phyloP scores from a whole-genome alignment of 2,113 vertebrate species.

The Oostethus manadensis region DNA sequence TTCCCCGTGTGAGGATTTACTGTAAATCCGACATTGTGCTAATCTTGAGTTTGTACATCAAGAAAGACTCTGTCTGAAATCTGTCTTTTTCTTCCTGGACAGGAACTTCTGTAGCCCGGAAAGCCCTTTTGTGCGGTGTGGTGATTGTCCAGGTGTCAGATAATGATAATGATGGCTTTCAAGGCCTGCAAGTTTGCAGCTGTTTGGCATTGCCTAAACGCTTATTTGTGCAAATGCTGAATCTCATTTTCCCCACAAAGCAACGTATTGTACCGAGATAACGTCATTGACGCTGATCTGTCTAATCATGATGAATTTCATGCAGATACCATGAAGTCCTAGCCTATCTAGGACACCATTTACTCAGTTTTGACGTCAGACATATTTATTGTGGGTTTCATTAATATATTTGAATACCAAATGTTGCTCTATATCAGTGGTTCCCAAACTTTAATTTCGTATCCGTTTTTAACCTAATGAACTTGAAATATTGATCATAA shows the following conservation, averaged over 20 bases:
- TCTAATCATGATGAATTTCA: background rate
- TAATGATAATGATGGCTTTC: background rate
- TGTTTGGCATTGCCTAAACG: background rate
- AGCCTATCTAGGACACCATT: no score
- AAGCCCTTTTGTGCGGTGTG: conserved; percentile 7
- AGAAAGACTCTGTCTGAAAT: background rate
- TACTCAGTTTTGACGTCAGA: no score
- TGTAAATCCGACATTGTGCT: no score
- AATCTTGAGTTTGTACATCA: conserved; percentile 13
- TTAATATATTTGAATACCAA: no score
- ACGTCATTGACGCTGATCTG: background rate
- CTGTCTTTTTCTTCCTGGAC: background rate
- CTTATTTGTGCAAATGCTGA: background rate
- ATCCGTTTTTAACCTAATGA: no score
- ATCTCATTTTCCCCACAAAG: conserved; percentile 3
- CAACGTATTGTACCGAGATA: background rate
- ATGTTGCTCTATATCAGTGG: no score
- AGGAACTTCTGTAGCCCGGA: background rate
- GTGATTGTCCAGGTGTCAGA: conserved; percentile 22
- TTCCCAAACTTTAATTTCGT: no score
- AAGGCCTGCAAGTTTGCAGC: conserved; percentile 3
- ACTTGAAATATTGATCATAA: no score
- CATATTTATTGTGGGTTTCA: no score
- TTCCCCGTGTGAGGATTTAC: no score
- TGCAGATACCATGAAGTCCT: background rate